These are phyloP conservation scores for Apocrypta bakeri DNA, from an alignment of 1,140 invertebrate genomes.

Conservation along the genomic window DNA sequence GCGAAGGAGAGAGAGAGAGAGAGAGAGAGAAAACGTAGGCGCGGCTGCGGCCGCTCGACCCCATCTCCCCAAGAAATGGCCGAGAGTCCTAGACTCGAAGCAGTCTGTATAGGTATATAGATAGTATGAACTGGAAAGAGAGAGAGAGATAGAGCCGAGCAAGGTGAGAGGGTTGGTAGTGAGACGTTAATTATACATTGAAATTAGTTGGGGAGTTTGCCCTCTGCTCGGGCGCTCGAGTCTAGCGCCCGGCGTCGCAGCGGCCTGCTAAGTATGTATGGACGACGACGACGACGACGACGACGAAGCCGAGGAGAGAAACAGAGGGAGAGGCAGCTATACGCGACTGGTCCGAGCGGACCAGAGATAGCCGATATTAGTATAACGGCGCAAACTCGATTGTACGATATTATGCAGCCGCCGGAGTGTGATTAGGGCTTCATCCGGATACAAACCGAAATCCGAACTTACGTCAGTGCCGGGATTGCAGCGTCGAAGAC, in stretches of 20 bases:
- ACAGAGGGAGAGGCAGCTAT: slow-evolving; percentile 16
- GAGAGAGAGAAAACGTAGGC: neutral
- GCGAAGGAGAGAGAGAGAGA: neutral
- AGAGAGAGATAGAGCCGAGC: slow-evolving; percentile 23
- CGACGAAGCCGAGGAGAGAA: neutral
- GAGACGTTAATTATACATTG: slow-evolving; percentile 76
- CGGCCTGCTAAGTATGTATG: slow-evolving; percentile 67
- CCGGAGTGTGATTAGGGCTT: slow-evolving; percentile 65
- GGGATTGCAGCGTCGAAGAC: neutral
- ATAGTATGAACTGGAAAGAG: neutral
- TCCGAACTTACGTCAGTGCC: slow-evolving; percentile 55
- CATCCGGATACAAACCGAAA: slow-evolving; percentile 58
- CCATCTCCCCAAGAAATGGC: slow-evolving; percentile 30
- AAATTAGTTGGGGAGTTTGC: slow-evolving; percentile 76
- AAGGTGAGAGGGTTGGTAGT: slow-evolving; percentile 66
- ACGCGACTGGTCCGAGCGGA: slow-evolving; percentile 64
- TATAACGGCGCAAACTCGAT: slow-evolving; percentile 71
- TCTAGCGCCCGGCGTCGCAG: slow-evolving; percentile 48
- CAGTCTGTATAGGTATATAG: slow-evolving; percentile 49
- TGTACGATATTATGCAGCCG: slow-evolving; percentile 71
- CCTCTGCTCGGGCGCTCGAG: slow-evolving; percentile 65
- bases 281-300: slow-evolving; percentile 58
- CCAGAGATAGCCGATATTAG: slow-evolving; percentile 73
- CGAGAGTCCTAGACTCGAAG: slow-evolving; percentile 52
- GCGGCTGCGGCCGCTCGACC: neutral